Evolutionary conservation across 1,140 invertebrate genomes (phyloP), one percentile per base, ranked within the genome.

Genomic region (Dendrolimus punctatus): DNA sequence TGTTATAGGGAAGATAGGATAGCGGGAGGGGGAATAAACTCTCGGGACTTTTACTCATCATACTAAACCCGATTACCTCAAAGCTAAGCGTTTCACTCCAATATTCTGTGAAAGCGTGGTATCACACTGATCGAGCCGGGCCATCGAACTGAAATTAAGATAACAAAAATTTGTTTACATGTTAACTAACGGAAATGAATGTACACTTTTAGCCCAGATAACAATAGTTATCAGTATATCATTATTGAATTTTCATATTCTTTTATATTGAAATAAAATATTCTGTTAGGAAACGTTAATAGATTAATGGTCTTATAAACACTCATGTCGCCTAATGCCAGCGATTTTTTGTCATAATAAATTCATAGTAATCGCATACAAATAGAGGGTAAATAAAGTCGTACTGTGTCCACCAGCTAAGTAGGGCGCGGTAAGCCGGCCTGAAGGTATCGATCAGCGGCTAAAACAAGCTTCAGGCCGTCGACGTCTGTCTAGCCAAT

Each of bases 391-490:
- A 68, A 67, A 72, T 68, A 60, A 71, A 69, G 71, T 73, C 73
- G 72, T 65, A 72, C 68, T 74, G 69, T 75, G 69, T 68, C 64
- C 65, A 73, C 57, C 64, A 71, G 62, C 60, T 60, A 80, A 83
- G 73, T 78, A 80, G 77, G 80, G 73, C 77, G 73, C 66, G 60
- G 72, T 76, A 66, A 68, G 71, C 60, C 63, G 76, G 60, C 23
- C 61, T 60, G 66, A 58, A 46, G 51, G 62, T 84, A 84, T 84
- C 75, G 80, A 84, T 84, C 75, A 81, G 72, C 43, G 58, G 67
- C 71, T 80, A 78, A 78, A 83, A 80, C 74, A 73, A 76, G 73
- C 73, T 51, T 58, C n/a, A 23, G 10, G 65, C 60, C 62, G 64
- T 61, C 72, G 39, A 55, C 57, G 73, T 66, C 76, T 74, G 72